Evolutionary conservation across 2,888 invertebrate species (phyloP), one percentile per base, ranked within the genome.

Genomic region (Caradrina clavipalpis): DNA sequence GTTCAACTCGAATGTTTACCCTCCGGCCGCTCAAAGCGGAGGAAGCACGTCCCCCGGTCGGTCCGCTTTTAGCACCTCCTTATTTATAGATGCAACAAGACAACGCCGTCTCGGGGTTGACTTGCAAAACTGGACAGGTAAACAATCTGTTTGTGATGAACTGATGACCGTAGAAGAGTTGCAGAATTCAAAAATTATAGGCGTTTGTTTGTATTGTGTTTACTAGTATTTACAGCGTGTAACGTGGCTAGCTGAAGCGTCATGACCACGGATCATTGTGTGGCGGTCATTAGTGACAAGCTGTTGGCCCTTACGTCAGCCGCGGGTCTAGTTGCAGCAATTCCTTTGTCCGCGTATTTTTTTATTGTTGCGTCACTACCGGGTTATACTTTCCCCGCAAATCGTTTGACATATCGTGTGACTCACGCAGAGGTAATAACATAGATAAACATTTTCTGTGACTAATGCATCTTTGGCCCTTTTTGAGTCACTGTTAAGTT

Each of bases 1-100:
- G 92, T 92, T 90, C 89, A 88, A 88, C 87, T 87, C 89, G 89
- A 83, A 88, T 94, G 93, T 95, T 95, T 95, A 94, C 93, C 93
- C 93, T 93, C 92, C 92, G 91, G 92, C 88, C 89, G 93, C 90
- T 94, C 94, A 95, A 95, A 95, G 95, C 93, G 88, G 86, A 94
- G 95, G 95, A 95, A 94, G 91, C 94, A 90, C 91, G 94, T 94
- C 95, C 92, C 95, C 95, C 93, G 91, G 91, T 87, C 90, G 87
- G 93, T 90, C 92, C 94, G 94, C 95, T 95, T 96, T 96, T 96
- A 96, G 95, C 95, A 95, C 95, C 95, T 95, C 92, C 93, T 92
- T 95, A 96, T 95, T 96, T 95, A 94, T 95, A 95, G 94, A 95
- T 88, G 89, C 90, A 92, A 92, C 92, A 91, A 91, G 91, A 91